Percentiles rank a stretch among this genome's conserved stretches.
Evolutionary conservation across 2,113 vertebrate species (phyloP).

Genomic region (Xenotilapia longispinis): DNA sequence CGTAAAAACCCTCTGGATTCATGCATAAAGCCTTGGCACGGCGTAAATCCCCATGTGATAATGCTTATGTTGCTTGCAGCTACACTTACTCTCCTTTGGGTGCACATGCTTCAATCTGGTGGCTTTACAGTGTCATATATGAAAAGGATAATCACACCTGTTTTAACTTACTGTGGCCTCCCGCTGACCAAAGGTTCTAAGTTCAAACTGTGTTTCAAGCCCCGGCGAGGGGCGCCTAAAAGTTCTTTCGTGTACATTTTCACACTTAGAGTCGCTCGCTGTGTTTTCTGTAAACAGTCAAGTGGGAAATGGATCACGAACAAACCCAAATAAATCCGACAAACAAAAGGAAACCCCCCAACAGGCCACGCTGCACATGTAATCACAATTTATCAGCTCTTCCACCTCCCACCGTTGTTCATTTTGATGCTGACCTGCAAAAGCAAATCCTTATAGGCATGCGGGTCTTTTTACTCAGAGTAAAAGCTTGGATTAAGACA

Average conservation of each 20-base stretch:
- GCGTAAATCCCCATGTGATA: conserved; percentile 25
- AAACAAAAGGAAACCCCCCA: background rate
- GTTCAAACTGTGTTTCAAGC: conserved; percentile 70
- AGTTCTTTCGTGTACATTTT: conserved; percentile 24
- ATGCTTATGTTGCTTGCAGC: conserved; percentile 9
- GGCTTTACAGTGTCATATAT: background rate
- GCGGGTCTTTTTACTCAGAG: background rate
- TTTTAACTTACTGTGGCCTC: conserved; percentile 50
- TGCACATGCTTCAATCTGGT: background rate
- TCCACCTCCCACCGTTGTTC: background rate
- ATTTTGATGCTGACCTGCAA: background rate
- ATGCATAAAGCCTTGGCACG: conserved; percentile 40
- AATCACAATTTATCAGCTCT: background rate
- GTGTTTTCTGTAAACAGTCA: conserved; percentile 1
- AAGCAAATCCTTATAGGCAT: background rate
- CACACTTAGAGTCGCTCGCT: background rate
- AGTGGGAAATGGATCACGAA: background rate
- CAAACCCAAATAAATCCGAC: background rate
- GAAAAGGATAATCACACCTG: background rate
- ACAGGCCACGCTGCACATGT: background rate
- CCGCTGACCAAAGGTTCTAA: conserved; percentile 80
- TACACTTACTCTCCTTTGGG: background rate
- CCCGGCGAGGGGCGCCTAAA: conserved; percentile 24
- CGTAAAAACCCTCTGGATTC: conserved; percentile 27
- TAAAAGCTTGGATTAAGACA: background rate